Percentiles rank a stretch among this genome's conserved stretches.
phyloP scores from a whole-genome alignment of 2,113 vertebrate genomes.

The Cynoglossus semilaevis region DNA sequence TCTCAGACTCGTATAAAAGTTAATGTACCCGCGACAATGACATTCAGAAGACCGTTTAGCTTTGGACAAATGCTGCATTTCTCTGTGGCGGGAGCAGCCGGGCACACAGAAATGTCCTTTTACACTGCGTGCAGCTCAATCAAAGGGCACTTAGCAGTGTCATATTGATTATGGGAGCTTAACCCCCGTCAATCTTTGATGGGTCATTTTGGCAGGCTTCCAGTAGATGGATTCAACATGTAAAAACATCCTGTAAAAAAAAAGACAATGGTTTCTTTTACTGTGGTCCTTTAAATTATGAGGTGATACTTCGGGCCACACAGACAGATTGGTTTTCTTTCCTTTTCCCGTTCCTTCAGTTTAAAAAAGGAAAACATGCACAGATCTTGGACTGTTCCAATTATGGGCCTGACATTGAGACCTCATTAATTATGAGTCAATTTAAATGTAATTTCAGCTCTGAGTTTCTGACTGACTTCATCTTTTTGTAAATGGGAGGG shows the following conservation, averaged over 20 bases:
- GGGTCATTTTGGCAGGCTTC: conserved; percentile 60
- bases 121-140: conserved; percentile 62
- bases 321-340: not conserved
- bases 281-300: not conserved
- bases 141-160: conserved; percentile 72
- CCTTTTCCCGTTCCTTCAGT: not conserved
- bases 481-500: conserved; percentile 13
- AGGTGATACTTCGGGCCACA: not conserved
- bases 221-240: conserved; percentile 25
- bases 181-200: conserved; percentile 66
- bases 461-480: conserved; percentile 15
- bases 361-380: not conserved
- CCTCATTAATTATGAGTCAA: conserved; percentile 24
- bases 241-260: conserved; percentile 1
- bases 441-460: conserved; percentile 24
- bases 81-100: conserved; percentile 57
- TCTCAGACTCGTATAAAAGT: conserved; percentile 70
- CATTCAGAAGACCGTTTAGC: conserved; percentile 70
- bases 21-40: conserved; percentile 70
- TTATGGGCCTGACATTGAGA: conserved; percentile 30
- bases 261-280: conserved; percentile 27
- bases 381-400: conserved; percentile 13
- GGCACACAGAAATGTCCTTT: conserved; percentile 62
- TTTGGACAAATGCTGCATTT: conserved; percentile 58
- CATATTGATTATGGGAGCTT: conserved; percentile 75